phyloP scores from a whole-genome alignment of 2,888 invertebrate genomes.

The Atethmia centrago region DNA sequence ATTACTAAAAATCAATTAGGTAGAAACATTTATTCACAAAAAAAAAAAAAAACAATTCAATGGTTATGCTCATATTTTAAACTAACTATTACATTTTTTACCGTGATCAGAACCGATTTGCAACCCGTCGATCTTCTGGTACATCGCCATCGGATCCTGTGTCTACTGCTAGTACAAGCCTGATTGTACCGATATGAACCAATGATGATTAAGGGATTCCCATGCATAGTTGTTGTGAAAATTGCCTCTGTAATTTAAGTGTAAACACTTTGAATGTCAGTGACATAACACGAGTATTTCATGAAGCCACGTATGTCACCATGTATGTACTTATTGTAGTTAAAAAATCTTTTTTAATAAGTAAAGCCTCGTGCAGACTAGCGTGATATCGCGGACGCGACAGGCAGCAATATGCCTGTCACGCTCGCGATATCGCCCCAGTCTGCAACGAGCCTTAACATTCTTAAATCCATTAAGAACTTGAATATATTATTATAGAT shows the following conservation, averaged over 20 bases:
- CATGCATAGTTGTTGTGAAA: constrained; percentile 9
- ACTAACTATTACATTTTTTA: not conserved
- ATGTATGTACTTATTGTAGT: too few relatives aligned
- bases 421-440: too few relatives aligned
- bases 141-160: constrained; percentile 17
- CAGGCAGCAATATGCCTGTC: too few relatives aligned
- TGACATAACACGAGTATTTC: not conserved
- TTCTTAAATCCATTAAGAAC: not conserved
- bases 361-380: too few relatives aligned
- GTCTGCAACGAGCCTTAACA: too few relatives aligned
- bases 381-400: too few relatives aligned
- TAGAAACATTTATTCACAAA: not conserved
- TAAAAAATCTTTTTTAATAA: too few relatives aligned
- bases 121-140: constrained; percentile 17
- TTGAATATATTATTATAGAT: not conserved
- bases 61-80: constrained; percentile 12
- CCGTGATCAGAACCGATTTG: constrained; percentile 18
- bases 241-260: constrained; percentile 1
- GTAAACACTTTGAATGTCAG: not conserved
- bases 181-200: constrained; percentile 18
- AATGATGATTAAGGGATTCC: constrained; percentile 7
- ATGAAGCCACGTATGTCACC: too few relatives aligned
- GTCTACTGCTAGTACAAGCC: not conserved
- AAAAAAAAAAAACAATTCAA: not conserved
- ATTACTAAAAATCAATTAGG: not conserved